Conservation (phyloP, 2,888 invertebrate genomes). For the Rhamphomyia laevipes region DNA sequence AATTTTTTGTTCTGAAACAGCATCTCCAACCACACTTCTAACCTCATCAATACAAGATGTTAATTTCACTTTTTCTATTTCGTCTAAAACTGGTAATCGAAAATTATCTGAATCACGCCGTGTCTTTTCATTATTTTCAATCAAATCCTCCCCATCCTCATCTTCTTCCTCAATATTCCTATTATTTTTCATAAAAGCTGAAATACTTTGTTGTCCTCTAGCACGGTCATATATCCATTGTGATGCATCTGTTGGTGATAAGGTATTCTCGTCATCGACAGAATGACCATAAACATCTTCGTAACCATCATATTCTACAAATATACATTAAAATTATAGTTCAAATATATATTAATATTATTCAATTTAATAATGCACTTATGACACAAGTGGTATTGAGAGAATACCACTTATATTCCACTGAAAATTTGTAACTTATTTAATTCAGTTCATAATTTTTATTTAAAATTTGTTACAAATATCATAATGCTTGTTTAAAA, state of each 20-base stretch:
- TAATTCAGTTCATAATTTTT: no score
- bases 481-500: no score
- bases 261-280: constrained; percentile 82
- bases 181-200: constrained; percentile 56
- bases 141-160: constrained; percentile 47
- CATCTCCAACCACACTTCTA: constrained; percentile 65
- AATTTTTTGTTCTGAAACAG: constrained; percentile 59
- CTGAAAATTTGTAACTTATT: no score
- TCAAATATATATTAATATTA: constrained; percentile 4
- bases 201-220: constrained; percentile 58
- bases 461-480: no score
- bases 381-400: no score
- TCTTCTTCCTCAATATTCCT: constrained; percentile 61
- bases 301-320: constrained; percentile 74
- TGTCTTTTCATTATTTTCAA: constrained; percentile 39
- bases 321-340: constrained; percentile 1
- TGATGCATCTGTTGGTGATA: constrained; percentile 77
- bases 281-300: constrained; percentile 85
- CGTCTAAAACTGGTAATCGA: constrained; percentile 43
- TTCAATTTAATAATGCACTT: background rate
- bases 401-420: no score
- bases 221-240: constrained; percentile 79
- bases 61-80: constrained; percentile 60
- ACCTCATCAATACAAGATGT: constrained; percentile 77
- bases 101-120: constrained; percentile 37